Evolutionary conservation across 2,888 invertebrate species (phyloP).

Genomic region (Diarsia rubi): DNA sequence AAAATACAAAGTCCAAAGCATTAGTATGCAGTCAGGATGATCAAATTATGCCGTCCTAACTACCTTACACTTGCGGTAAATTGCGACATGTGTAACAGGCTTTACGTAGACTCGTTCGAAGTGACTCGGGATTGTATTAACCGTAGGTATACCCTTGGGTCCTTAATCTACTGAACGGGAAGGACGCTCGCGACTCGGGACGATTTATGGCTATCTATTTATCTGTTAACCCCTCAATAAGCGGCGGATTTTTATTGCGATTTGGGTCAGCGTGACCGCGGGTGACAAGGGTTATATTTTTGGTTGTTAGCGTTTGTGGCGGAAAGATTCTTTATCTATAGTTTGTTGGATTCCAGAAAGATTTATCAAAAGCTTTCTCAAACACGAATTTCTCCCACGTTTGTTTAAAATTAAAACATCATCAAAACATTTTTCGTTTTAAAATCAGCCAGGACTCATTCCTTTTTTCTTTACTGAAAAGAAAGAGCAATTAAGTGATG

Average conservation of each 20-base stretch:
- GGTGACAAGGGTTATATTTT: constrained; percentile 36
- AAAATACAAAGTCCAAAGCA: neutral
- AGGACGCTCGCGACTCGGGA: constrained; percentile 49
- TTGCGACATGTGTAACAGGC: constrained; percentile 56
- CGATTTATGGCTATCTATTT: constrained; percentile 68
- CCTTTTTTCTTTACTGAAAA: neutral
- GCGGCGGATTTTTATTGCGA: constrained; percentile 61
- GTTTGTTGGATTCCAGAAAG: neutral
- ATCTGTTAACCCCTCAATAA: constrained; percentile 64
- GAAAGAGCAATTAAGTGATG: neutral
- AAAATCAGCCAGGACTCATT: neutral
- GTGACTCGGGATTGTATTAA: constrained; percentile 49
- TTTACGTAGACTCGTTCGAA: constrained; percentile 42
- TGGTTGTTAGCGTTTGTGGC: constrained; percentile 5
- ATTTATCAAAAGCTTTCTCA: neutral
- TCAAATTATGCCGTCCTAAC: constrained; percentile 36
- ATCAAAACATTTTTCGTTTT: neutral
- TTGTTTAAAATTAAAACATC: neutral
- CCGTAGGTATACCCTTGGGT: constrained; percentile 51
- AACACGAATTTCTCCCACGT: neutral
- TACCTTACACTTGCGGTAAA: constrained; percentile 55
- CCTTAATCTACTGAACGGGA: constrained; percentile 55
- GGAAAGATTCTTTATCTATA: neutral
- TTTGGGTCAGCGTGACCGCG: constrained; percentile 54
- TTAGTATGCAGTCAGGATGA: constrained; percentile 45